Evolutionary conservation across 2,113 vertebrate species (phyloP).

Genomic region (Peromyscus californicus): DNA sequence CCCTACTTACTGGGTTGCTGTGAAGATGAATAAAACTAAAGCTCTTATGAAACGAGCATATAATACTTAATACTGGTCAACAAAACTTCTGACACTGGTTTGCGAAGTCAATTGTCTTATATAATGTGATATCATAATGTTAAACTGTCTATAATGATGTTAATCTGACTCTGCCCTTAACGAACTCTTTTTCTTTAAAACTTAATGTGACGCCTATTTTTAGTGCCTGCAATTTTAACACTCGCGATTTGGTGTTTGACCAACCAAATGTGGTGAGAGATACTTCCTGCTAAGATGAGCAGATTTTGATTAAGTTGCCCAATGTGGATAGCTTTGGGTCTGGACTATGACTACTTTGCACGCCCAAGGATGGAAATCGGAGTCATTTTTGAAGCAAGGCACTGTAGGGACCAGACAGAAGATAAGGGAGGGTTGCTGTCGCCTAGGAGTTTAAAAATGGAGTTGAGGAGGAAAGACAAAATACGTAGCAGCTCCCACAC

Average conservation of each 20-base stretch:
- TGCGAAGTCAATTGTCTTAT: not conserved
- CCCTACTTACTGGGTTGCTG: not conserved
- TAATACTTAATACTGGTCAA: not conserved
- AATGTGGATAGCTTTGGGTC: not conserved
- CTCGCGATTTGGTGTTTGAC: constrained; percentile 20
- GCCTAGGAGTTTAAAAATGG: not conserved
- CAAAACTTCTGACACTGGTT: not conserved
- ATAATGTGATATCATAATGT: not conserved
- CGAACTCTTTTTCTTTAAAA: not conserved
- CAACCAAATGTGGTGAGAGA: constrained; percentile 27
- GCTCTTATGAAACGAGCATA: not conserved
- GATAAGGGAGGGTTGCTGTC: not conserved
- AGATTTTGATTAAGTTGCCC: not conserved
- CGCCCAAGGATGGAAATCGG: not conserved
- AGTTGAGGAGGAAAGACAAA: not conserved
- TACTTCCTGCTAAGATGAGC: constrained; percentile 20
- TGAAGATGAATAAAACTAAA: not conserved
- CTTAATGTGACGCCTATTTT: not conserved
- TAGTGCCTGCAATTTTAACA: not conserved
- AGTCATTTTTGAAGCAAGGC: not conserved
- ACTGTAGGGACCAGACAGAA: not conserved
- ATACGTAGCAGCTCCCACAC: not conserved
- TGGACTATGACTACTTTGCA: not conserved
- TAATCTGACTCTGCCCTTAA: not conserved
- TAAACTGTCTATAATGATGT: not conserved